A percentile compares a stretch with the other conserved stretches of the same genome.
phyloP scores from a whole-genome alignment of 2,888 invertebrate species.

The Folsomia candida region DNA sequence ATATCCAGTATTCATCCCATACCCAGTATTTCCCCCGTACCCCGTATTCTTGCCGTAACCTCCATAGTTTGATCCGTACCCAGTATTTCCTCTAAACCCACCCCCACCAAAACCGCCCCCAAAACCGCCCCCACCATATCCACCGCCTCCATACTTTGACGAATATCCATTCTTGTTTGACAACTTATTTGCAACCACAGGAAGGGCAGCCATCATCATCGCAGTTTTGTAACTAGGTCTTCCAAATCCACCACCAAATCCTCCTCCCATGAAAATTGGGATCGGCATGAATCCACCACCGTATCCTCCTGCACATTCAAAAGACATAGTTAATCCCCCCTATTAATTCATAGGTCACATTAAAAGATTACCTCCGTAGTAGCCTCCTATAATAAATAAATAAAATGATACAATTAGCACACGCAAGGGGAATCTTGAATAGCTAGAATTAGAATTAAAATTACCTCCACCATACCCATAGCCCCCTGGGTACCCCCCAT shows the following conservation, averaged over 20 bases:
- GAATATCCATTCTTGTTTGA: conserved; percentile 31
- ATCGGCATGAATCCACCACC: no score
- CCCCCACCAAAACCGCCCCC: conserved; percentile 18
- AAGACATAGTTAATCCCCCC: no score
- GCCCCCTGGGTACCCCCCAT: conserved; percentile 7
- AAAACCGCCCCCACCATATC: conserved; percentile 21
- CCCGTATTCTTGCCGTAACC: conserved; percentile 21
- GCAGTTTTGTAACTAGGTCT: conserved; percentile 45
- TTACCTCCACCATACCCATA: conserved; percentile 25
- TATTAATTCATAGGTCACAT: no score
- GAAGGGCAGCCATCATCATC: conserved; percentile 46
- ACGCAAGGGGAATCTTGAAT: no score
- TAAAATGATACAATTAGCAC: no score
- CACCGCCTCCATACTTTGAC: conserved; percentile 11
- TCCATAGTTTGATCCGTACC: conserved; percentile 12
- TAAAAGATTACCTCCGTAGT: no score
- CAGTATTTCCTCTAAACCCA: conserved; percentile 12
- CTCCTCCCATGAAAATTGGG: no score
- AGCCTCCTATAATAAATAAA: no score
- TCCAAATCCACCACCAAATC: conserved; percentile 24
- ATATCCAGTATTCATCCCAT: no score
- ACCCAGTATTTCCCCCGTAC: no score
- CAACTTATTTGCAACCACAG: conserved; percentile 37
- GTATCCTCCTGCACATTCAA: no score
- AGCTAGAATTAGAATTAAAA: no score